Evolutionary conservation across 1,140 invertebrate genomes (phyloP).

Genomic region (Sinella curviseta): DNA sequence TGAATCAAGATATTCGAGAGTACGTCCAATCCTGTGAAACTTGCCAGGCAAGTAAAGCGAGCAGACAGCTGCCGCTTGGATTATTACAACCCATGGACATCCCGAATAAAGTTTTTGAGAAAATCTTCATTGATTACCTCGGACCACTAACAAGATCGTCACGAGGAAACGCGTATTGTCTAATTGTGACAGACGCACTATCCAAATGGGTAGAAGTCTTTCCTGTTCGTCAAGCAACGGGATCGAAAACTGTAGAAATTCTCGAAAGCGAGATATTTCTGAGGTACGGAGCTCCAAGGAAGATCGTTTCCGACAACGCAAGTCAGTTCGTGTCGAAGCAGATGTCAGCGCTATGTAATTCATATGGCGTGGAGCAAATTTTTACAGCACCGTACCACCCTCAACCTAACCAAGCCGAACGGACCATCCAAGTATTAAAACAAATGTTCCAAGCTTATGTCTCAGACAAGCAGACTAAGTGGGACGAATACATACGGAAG

Average conservation of each 20-base stretch:
- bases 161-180: not conserved
- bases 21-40: constrained; percentile 29
- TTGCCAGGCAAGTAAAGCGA: constrained; percentile 25
- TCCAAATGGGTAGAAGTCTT: constrained; percentile 31
- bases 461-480: constrained; percentile 44
- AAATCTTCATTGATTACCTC: constrained; percentile 21
- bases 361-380: constrained; percentile 29
- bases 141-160: not conserved
- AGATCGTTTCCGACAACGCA: not conserved
- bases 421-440: constrained; percentile 42
- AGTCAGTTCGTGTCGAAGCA: not conserved
- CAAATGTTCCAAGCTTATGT: constrained; percentile 46
- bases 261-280: constrained; percentile 23
- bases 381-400: constrained; percentile 48
- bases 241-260: not conserved
- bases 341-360: not conserved
- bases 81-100: not conserved
- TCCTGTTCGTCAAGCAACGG: constrained; percentile 7
- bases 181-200: constrained; percentile 22
- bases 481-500: constrained; percentile 52
- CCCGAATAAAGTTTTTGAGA: constrained; percentile 9
- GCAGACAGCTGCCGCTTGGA: not conserved
- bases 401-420: constrained; percentile 30
- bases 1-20: constrained; percentile 34
- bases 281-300: not conserved